A percentile compares a stretch with the other conserved stretches of the same genome.
These are phyloP conservation scores for Helogale parvula DNA, from an alignment of 2,113 vertebrate genomes.

Conservation along the genomic window DNA sequence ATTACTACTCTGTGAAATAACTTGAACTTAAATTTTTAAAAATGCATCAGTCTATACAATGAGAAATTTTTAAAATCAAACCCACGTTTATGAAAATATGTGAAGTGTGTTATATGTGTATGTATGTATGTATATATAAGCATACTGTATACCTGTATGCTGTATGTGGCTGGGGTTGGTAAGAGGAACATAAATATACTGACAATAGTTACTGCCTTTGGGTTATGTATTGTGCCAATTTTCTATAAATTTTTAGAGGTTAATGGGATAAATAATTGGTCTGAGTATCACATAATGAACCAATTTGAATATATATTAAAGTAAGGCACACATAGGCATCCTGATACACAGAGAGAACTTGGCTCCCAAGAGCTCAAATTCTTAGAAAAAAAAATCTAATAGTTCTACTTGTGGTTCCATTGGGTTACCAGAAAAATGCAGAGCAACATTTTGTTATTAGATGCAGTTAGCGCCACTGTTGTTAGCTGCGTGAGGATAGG, in stretches of 20 bases:
- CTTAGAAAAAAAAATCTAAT: not conserved
- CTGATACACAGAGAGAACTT: not conserved
- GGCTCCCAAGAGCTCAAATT: not conserved
- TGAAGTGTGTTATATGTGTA: not conserved
- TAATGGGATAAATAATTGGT: slow-evolving; percentile 79
- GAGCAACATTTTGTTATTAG: not conserved
- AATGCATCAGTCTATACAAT: not conserved
- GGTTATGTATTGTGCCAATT: slow-evolving; percentile 74
- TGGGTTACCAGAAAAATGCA: not conserved
- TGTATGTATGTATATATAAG: not conserved
- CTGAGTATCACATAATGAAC: slow-evolving; percentile 62
- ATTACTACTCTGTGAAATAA: too few relatives aligned
- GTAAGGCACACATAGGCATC: not conserved
- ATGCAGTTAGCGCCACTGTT: not conserved
- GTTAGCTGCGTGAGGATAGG: not conserved
- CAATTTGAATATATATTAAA: slow-evolving; percentile 75
- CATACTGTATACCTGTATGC: not conserved
- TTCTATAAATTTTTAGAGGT: slow-evolving; percentile 77
- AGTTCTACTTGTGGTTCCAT: not conserved
- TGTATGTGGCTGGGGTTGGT: not conserved
- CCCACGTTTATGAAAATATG: not conserved
- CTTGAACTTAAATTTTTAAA: too few relatives aligned
- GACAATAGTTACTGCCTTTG: slow-evolving; percentile 79
- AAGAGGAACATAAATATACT: slow-evolving; percentile 13
- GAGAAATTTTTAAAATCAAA: not conserved